Evolutionary conservation across 2,888 invertebrate species (phyloP).

Genomic region (Crematogaster levior): DNA sequence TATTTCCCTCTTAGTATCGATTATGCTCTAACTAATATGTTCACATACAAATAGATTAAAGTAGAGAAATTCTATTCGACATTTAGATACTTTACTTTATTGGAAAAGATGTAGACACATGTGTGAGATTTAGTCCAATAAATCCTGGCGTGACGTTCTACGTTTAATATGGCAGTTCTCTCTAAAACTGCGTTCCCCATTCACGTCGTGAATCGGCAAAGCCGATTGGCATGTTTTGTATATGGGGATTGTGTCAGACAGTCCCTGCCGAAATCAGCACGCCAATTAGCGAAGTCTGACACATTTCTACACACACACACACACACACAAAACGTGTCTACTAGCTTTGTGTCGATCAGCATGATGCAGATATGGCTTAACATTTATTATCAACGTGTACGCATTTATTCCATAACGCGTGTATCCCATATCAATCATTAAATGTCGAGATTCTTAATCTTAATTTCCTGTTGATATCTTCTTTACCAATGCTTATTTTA

Average conservation of each 20-base stretch:
- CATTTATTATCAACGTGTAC: slow-evolving; percentile 7
- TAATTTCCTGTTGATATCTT: not conserved
- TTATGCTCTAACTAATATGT: not conserved
- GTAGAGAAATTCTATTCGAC: not conserved
- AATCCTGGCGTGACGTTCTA: not conserved
- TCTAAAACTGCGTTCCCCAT: slow-evolving; percentile 15
- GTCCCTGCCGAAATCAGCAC: slow-evolving; percentile 21
- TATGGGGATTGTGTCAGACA: slow-evolving; percentile 32
- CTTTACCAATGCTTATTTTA: not conserved
- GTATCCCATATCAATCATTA: not conserved
- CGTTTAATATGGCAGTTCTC: slow-evolving; percentile 14
- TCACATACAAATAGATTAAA: not conserved
- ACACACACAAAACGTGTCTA: not conserved
- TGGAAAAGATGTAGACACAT: not conserved
- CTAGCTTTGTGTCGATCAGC: not conserved
- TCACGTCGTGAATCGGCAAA: slow-evolving; percentile 22
- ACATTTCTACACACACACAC: not conserved
- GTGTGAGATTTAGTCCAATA: not conserved
- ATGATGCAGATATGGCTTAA: slow-evolving; percentile 9
- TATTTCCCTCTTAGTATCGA: not conserved
- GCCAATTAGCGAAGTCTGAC: slow-evolving; percentile 27
- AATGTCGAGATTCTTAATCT: not conserved
- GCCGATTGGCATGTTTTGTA: slow-evolving; percentile 34
- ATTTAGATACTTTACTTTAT: not conserved
- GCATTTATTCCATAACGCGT: not conserved